Conservation (phyloP, 2,888 invertebrate genomes). For the Tryphoninae sp. region DNA sequence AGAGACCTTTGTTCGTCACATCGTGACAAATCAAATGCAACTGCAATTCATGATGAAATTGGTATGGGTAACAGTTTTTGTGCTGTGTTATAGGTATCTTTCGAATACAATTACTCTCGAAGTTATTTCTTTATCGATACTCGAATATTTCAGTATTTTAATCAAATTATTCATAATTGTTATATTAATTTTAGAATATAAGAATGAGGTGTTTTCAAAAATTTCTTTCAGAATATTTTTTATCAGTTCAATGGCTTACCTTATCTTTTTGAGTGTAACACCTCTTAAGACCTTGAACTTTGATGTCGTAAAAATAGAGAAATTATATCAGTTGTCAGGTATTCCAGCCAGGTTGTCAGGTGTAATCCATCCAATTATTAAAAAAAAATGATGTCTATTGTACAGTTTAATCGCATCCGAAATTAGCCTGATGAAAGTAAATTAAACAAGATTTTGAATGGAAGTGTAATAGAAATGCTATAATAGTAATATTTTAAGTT, state of each 20-base stretch:
- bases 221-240: neutral
- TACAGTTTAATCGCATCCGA: neutral
- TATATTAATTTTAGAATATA: neutral
- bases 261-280: neutral
- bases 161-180: neutral
- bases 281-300: constrained; percentile 17
- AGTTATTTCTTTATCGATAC: neutral
- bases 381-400: neutral
- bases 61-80: neutral
- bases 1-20: too few species aligned
- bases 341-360: neutral
- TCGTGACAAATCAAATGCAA: too few species aligned
- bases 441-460: neutral
- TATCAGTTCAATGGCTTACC: neutral
- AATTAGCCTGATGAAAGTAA: neutral
- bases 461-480: too few species aligned
- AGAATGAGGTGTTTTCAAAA: neutral
- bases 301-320: neutral
- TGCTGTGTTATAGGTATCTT: neutral
- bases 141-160: neutral
- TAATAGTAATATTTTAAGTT: too few species aligned
- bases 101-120: too few species aligned
- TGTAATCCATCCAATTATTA: neutral
- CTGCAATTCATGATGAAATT: neutral
- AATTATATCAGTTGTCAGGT: neutral